Evolutionary conservation across 2,888 invertebrate genomes (phyloP), one percentile per base, ranked within the genome.

Genomic region (Plemyria rubiginata): DNA sequence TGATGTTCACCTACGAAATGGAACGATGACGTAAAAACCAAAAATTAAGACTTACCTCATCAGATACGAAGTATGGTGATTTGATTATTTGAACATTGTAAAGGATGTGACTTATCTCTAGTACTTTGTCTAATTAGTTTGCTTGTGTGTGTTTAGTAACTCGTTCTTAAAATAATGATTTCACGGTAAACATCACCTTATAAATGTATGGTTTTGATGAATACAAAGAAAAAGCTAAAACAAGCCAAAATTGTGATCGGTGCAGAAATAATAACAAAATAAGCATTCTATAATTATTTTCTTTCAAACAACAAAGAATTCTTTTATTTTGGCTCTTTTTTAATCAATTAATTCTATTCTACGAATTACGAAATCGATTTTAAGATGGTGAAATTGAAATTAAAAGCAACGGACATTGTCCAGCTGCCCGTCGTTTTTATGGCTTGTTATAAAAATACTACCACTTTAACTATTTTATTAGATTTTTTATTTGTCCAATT

Each of bases 1-100:
- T 60, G 63, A 29, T 54, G 63, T 55, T 54, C 60, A 54, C 50
- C 46, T 54, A 55, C 56, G 51, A 66, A 57, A 54, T 54, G 28
- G 50, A 52, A 53, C 46, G n/a, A 32, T 64, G 61, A 60, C 54
- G 57, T 56, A 57, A 53, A 58, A 62, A 48, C 36, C 2, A 38
- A 38, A 8, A 38, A 40, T 12, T 16, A 57, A 53, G 48, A 62
- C 54, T 43, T 16, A 40, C 36, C 49, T 49, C 50, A 60, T 55
- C 45, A 55, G 54, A 50, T 45, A 50, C 8, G 32, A 11, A 45
- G 60, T 46, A 12, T 49, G 29, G 36, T 49, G 22, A 16, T 13
- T 41, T n/a, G 36, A 45, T 16, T 12, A 45, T 16, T 54, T 13
- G 6, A 54, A 40, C 12, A 15, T 36, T 36, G 36, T 49, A 29